phyloP scores from a whole-genome alignment of 2,113 vertebrate species.

The Psettodes erumei region DNA sequence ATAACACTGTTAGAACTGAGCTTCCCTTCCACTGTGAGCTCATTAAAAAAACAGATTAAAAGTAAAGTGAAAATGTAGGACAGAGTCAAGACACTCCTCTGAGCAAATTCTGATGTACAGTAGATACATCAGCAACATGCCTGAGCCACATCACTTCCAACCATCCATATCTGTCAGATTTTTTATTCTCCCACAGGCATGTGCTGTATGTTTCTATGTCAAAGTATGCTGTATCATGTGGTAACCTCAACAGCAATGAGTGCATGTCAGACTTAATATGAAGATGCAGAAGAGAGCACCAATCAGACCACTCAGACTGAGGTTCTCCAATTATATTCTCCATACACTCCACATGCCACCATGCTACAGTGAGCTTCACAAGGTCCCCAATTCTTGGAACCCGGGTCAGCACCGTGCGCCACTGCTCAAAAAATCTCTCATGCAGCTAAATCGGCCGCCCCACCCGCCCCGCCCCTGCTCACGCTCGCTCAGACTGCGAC shows the following conservation, averaged over 20 bases:
- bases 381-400: conserved; percentile 30
- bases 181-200: background rate
- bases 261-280: background rate
- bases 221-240: conserved; percentile 8
- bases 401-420: background rate
- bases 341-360: conserved; percentile 21
- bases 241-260: conserved; percentile 7
- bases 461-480: conserved; percentile 6
- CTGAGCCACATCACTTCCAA: background rate
- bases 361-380: conserved; percentile 18
- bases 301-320: conserved; percentile 8
- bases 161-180: background rate
- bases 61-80: background rate
- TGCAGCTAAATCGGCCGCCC: background rate
- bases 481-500: background rate
- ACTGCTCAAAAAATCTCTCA: conserved; percentile 13
- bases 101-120: background rate
- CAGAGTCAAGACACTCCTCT: background rate
- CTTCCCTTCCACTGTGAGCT: background rate
- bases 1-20: background rate
- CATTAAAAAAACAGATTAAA: background rate
- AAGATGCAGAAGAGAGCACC: background rate
- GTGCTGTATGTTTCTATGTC: background rate
- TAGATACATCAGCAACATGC: background rate
- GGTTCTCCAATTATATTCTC: conserved; percentile 38